Conservation (phyloP, 2,888 invertebrate genomes). For the Eupithecia subumbrata region DNA sequence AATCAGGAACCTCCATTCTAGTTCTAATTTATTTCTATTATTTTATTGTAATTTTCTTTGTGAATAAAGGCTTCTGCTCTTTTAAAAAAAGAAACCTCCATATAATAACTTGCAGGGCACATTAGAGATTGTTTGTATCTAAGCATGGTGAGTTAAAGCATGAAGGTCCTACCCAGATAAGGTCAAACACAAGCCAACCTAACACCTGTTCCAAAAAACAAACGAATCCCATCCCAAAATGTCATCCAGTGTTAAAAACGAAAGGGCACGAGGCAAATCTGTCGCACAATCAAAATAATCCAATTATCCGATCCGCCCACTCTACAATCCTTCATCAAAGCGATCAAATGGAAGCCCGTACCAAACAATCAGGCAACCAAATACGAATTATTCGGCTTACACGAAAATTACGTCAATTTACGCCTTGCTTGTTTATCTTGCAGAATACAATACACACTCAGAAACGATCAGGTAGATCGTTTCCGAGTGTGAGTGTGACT, state of each 20-base stretch:
- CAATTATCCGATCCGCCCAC: conserved; percentile 25
- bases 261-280: conserved; percentile 23
- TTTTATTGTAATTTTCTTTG: too few species aligned
- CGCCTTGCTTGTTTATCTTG: background rate
- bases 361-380: conserved; percentile 27
- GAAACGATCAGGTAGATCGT: background rate
- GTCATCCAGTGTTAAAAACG: background rate
- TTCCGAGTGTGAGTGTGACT: too few species aligned
- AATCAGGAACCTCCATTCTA: background rate
- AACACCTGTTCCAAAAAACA: background rate
- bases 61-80: too few species aligned
- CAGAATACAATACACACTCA: background rate
- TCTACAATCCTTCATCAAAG: conserved; percentile 25
- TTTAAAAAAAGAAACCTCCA: background rate
- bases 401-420: conserved; percentile 21
- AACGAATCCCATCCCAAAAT: background rate
- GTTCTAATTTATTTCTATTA: too few species aligned
- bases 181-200: background rate
- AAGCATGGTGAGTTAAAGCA: too few species aligned
- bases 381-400: conserved; percentile 30
- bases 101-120: too few species aligned
- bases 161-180: background rate
- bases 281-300: conserved; percentile 28
- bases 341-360: conserved; percentile 26
- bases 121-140: too few species aligned